Evolutionary conservation across 2,888 invertebrate species (phyloP).

Genomic region (Drosophila prostipennis): DNA sequence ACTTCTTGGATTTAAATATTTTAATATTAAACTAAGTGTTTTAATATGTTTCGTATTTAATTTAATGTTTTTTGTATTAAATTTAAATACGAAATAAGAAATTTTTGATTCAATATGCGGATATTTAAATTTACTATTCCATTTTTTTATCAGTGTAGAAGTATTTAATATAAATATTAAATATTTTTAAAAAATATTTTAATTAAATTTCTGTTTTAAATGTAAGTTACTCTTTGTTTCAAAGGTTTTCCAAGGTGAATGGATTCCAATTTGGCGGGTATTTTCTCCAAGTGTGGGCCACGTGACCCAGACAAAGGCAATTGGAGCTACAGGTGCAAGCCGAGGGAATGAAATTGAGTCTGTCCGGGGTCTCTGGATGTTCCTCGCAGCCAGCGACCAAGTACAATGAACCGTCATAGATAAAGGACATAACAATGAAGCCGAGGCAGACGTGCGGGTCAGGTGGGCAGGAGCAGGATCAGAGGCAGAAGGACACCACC

Average conservation of each 20-base stretch:
- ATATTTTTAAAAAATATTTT: too few relatives aligned
- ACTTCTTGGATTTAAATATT: too few relatives aligned
- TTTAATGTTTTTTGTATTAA: too few relatives aligned
- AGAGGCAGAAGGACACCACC: slow-evolving; percentile 6
- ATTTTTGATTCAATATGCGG: too few relatives aligned
- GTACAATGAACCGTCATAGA: slow-evolving; percentile 78
- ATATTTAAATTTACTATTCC: too few relatives aligned
- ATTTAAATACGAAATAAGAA: too few relatives aligned
- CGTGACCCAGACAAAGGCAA: slow-evolving; percentile 61
- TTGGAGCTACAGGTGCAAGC: slow-evolving; percentile 61
- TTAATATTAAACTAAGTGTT: too few relatives aligned
- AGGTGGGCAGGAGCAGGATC: slow-evolving; percentile 30
- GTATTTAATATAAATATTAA: too few relatives aligned
- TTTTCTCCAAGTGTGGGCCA: slow-evolving; percentile 36
- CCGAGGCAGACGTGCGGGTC: slow-evolving; percentile 73
- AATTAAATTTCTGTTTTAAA: background rate
- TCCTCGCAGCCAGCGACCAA: slow-evolving; percentile 35
- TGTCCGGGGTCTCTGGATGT: slow-evolving; percentile 21
- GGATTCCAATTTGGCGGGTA: too few relatives aligned
- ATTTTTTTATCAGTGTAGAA: too few relatives aligned
- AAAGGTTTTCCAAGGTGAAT: too few relatives aligned
- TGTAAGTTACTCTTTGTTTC: background rate
- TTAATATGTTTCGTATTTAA: too few relatives aligned
- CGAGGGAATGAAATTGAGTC: slow-evolving; percentile 31
- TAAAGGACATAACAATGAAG: slow-evolving; percentile 78